Conservation (phyloP, 2,888 invertebrate species). For the Pristionchus arcanus region DNA sequence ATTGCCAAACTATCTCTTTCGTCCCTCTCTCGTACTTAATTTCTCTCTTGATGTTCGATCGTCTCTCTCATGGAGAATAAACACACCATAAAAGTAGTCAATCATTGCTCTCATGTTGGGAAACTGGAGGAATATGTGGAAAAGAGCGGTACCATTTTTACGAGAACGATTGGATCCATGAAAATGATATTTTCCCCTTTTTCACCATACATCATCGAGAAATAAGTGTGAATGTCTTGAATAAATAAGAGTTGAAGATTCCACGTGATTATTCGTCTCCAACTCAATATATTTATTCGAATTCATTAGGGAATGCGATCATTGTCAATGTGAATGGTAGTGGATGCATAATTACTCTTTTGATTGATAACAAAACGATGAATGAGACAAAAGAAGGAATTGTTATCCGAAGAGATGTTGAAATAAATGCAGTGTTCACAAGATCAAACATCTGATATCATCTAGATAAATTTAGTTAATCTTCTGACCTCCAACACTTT, state of each 20-base stretch:
- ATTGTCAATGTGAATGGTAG: too few relatives aligned
- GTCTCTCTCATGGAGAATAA: conserved; percentile 13
- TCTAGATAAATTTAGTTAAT: neutral
- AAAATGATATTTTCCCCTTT: neutral
- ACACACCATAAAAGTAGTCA: conserved; percentile 37
- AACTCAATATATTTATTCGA: too few relatives aligned
- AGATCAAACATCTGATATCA: neutral
- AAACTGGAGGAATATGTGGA: neutral
- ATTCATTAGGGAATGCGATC: too few relatives aligned
- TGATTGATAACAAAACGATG: too few relatives aligned
- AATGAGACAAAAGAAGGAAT: too few relatives aligned
- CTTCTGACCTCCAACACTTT: too few relatives aligned
- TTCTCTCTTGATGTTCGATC: neutral
- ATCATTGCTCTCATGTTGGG: conserved; percentile 1
- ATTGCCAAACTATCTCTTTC: conserved; percentile 18
- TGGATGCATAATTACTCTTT: too few relatives aligned
- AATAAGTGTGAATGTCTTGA: too few relatives aligned
- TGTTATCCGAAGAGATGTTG: neutral
- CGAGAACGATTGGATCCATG: neutral
- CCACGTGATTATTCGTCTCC: too few relatives aligned
- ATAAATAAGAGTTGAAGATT: too few relatives aligned
- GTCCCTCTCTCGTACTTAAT: neutral
- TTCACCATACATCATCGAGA: neutral
- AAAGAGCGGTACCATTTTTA: neutral
- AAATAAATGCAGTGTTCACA: neutral